Percentiles rank a stretch among this genome's conserved stretches.
These are phyloP conservation scores for Lasioglossum baleicum DNA, from an alignment of 1,140 invertebrate genomes.

Conservation along the genomic window DNA sequence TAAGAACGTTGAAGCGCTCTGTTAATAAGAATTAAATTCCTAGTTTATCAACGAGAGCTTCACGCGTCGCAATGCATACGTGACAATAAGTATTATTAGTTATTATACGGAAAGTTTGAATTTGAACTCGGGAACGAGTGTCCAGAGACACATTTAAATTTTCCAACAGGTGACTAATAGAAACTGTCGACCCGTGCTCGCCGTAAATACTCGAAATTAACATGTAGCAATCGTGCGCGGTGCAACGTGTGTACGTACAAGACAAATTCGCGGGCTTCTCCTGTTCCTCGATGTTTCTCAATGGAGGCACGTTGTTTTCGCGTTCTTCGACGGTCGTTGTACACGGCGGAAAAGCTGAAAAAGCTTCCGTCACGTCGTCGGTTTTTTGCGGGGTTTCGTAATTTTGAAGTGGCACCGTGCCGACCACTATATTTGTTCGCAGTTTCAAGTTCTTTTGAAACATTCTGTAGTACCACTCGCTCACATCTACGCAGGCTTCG, in stretches of 20 bases:
- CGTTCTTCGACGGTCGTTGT: slow-evolving; percentile 15
- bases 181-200: slow-evolving; percentile 15
- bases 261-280: slow-evolving; percentile 26
- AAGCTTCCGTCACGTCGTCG: slow-evolving; percentile 13
- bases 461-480: slow-evolving; percentile 72
- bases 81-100: background rate
- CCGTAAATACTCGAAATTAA: slow-evolving; percentile 26
- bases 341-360: slow-evolving; percentile 5
- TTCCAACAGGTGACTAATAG: slow-evolving; percentile 8
- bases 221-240: background rate
- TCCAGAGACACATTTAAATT: background rate
- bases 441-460: slow-evolving; percentile 72
- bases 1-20: too few relatives aligned
- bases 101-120: background rate
- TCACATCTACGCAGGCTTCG: slow-evolving; percentile 68
- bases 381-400: slow-evolving; percentile 63
- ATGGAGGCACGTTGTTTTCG: slow-evolving; percentile 2
- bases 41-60: too few relatives aligned
- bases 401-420: slow-evolving; percentile 67
- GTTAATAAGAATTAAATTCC: too few relatives aligned
- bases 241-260: slow-evolving; percentile 20
- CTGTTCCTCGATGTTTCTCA: slow-evolving; percentile 15
- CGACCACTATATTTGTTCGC: slow-evolving; percentile 62
- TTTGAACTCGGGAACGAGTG: background rate
- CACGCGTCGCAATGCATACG: too few relatives aligned